phyloP scores from a whole-genome alignment of 1,140 invertebrate species.

The Brachionus manjavacas region DNA sequence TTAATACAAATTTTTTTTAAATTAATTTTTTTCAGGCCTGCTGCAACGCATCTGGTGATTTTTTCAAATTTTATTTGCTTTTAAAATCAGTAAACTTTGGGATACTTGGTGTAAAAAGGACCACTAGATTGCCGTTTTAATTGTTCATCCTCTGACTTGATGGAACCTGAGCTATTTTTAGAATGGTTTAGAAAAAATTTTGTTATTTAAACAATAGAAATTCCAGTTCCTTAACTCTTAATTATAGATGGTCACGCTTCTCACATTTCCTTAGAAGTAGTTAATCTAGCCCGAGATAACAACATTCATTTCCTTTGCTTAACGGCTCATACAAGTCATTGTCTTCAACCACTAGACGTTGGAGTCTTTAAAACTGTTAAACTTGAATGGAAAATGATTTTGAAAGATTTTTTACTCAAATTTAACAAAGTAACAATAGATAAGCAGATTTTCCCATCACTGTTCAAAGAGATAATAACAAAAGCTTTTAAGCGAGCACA shows the following conservation, averaged over 20 bases:
- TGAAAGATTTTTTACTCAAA: not conserved
- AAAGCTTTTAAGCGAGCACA: not conserved
- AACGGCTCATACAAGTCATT: conserved; percentile 47
- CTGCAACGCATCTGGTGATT: too few relatives aligned
- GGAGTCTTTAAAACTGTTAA: conserved; percentile 45
- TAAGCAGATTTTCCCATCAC: not conserved
- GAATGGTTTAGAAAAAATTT: not conserved
- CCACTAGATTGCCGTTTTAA: not conserved
- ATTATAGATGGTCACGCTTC: conserved; percentile 41
- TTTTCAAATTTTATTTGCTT: too few relatives aligned
- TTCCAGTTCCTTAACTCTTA: not conserved
- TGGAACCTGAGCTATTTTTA: not conserved
- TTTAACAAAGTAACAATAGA: not conserved
- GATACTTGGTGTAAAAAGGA: not conserved
- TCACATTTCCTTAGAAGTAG: not conserved
- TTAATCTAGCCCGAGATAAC: conserved; percentile 34
- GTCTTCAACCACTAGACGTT: conserved; percentile 45
- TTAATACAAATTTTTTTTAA: too few relatives aligned
- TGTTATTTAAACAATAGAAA: not conserved
- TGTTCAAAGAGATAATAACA: not conserved
- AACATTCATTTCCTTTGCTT: conserved; percentile 45
- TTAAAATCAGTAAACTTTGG: too few relatives aligned
- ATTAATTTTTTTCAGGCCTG: too few relatives aligned
- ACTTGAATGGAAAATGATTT: conserved; percentile 24
- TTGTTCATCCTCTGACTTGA: not conserved